Evolutionary conservation across 2,888 invertebrate genomes (phyloP), one percentile per base, ranked within the genome.

Genomic region (Zaprionus bogoriensis): DNA sequence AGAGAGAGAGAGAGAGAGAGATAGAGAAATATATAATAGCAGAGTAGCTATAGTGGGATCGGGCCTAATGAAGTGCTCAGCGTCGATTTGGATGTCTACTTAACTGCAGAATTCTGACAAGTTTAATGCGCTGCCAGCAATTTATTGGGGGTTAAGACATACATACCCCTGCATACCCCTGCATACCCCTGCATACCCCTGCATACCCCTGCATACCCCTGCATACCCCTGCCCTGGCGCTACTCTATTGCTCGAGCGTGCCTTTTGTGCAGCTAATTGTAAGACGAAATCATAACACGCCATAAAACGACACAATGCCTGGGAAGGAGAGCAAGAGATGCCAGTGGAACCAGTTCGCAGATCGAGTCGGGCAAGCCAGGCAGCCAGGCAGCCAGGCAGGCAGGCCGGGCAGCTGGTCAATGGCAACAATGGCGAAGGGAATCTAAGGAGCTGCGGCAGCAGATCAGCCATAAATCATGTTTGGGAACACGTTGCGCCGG

Each of bases 251-350:
- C 28, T 20, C 44, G 53, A 55, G 66, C 67, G 41, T 65, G 83
- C 81, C 87, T 81, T 83, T 81, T 81, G 80, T 81, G 61, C 63
- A 53, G 81, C 84, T 86, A 81, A 81, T 81, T 81, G 84, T 81
- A 81, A 81, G 68, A 74, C 84, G 80, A 66, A 86, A 81, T 81
- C 80, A 81, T 81, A 81, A 81, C 80, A 81, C 80, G 80, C 77
- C 80, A 81, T 81, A 83, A 81, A 83, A 83, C 52, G 79, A 83
- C 66, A 82, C 75, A 77, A 36, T 14, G 32, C 65, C n/a, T n/a
- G n/a, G n/a, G n/a, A 65, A 45, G 50, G 28, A 30, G 25, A 25
- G 27, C 28, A 27, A 45, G 27, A 45, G 30, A n/a, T 44, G n/a
- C n/a, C n/a, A n/a, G n/a, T n/a, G 23, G 12, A 66, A 86, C 86